Conservation (phyloP, 2,888 invertebrate genomes). For the Antitype chi region DNA sequence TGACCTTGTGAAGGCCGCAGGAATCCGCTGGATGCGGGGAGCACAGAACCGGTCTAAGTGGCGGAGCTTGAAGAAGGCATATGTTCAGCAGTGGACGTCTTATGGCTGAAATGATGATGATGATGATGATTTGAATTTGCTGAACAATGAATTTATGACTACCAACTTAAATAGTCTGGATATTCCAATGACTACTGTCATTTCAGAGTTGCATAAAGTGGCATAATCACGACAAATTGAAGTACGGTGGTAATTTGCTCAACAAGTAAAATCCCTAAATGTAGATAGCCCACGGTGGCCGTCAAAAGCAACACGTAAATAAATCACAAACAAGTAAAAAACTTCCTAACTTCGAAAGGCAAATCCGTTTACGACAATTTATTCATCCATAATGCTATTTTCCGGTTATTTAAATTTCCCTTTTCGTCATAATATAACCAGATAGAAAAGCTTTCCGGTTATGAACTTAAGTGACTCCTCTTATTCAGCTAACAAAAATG, state of each 20-base stretch:
- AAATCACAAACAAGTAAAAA: conserved; percentile 26
- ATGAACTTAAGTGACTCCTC: conserved; percentile 20
- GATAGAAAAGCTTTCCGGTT: conserved; percentile 20
- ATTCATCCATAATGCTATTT: conserved; percentile 22
- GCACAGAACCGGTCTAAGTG: too few species aligned
- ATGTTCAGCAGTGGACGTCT: too few species aligned
- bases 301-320: conserved; percentile 33
- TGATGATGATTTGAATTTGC: background rate
- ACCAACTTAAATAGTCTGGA: background rate
- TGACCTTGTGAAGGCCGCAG: too few species aligned
- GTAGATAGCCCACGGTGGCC: background rate
- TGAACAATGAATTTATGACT: background rate
- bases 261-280: background rate
- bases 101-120: too few species aligned
- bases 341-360: conserved; percentile 4
- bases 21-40: too few species aligned
- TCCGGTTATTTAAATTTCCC: conserved; percentile 18
- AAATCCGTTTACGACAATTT: conserved; percentile 13
- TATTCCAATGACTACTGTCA: background rate
- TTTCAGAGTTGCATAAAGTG: background rate
- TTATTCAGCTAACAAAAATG: conserved; percentile 17
- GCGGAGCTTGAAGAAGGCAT: too few species aligned
- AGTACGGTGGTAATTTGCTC: background rate
- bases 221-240: background rate
- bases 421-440: conserved; percentile 34